Conservation (phyloP, 2,113 vertebrate genomes). For the Myiopsitta monachus region DNA sequence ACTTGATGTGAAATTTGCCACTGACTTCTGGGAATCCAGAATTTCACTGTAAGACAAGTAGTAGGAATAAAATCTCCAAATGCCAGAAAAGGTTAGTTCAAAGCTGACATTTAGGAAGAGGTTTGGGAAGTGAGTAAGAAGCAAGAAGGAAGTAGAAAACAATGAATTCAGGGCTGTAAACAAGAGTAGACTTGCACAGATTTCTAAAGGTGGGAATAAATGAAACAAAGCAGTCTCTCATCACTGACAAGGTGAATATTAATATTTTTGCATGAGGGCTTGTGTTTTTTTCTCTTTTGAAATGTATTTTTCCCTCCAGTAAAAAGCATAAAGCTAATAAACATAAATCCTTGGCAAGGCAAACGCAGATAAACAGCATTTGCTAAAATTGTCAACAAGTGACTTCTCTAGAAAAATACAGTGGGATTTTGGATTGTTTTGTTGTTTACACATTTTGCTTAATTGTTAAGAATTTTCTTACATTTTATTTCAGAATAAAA, state of each 20-base stretch:
- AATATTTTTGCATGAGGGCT: not conserved
- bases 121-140: not conserved
- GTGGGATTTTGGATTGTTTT: not conserved
- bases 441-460: not conserved
- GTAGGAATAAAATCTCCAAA: not conserved
- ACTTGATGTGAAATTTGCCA: not conserved
- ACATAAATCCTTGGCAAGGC: not conserved
- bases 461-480: not conserved
- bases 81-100: not conserved
- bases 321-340: not conserved
- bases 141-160: not conserved
- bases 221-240: not conserved
- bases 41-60: not conserved
- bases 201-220: slow-evolving; percentile 31
- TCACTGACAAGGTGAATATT: slow-evolving; percentile 14
- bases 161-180: not conserved
- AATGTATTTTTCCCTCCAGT: not conserved
- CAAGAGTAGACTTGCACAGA: not conserved
- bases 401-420: not conserved
- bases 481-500: not conserved
- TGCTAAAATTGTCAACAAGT: not conserved
- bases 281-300: not conserved
- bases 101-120: not conserved
- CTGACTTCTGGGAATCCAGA: not conserved
- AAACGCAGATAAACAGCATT: not conserved